Base-by-base conservation (phyloP, 2,113 vertebrate species). In the Gopherus flavomarginatus region DNA sequence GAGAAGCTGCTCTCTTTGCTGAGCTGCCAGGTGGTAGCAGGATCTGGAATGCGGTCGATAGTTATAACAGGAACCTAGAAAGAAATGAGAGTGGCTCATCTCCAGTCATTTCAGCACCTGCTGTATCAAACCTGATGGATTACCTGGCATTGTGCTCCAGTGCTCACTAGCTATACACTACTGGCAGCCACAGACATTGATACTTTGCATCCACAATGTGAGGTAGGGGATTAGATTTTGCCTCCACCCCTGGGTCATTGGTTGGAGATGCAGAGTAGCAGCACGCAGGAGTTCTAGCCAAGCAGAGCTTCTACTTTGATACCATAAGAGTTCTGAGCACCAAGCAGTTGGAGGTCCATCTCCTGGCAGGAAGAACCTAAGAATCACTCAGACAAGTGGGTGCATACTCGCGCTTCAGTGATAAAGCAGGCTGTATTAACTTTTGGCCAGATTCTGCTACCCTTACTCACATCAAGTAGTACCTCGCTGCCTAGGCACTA, bases 41-140 rank as follows among this genome's bases (percentile, higher is more conserved):
- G 72, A 54, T 24, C 81, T 16, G 97, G 97, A 35, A 96, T 56
- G 44, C 93, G 94, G 56, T 93, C 95, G 59, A 97, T 97, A n/a
- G 92, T 97, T 57, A 96, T 77, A 86, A 96, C 86, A 47, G 93
- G 83, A 44, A 81, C 53, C 97, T 98, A 80, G 52, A 56, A 42
- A 84, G 75, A 90, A 94, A 96, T 35, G 50, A 95, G 83, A 91
- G 69, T 78, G 53, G 24, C 57, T 24, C 42, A 47, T 42, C 83
- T 82, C 27, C 22, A 86, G 72, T 88, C 22, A 16, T 31, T 35
- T 56, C 59, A 17, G 52, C 35, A 17, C 44, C 69, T n/a, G 24
- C 38, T 22, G 52, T 7, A 21, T 27, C 31, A n/a, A 31, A 50
- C 50, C 38, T 53, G 44, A 14, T 2, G 35, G 42, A 26, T 4